These are phyloP conservation scores for Falco berigora DNA, from an alignment of 2,797 vertebrate genomes.

Conservation along the genomic window DNA sequence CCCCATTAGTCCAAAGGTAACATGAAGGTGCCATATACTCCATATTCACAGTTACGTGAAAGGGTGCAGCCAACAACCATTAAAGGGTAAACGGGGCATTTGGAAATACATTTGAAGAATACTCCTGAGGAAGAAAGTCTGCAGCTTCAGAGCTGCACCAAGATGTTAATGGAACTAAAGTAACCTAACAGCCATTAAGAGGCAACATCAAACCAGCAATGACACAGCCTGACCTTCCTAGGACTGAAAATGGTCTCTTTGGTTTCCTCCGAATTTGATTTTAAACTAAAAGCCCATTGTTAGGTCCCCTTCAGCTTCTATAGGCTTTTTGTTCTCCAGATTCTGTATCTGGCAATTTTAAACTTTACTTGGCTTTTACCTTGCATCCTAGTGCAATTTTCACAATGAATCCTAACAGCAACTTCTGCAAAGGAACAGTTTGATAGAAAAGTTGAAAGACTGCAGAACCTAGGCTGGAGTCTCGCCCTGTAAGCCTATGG, in stretches of 20 bases:
- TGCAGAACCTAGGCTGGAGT: not conserved
- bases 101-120: not conserved
- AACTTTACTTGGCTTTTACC: not conserved
- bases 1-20: not conserved
- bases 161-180: not conserved
- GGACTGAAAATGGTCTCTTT: not conserved
- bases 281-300: not conserved
- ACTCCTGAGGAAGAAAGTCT: not conserved
- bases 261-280: not conserved
- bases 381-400: not conserved
- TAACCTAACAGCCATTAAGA: not conserved
- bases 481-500: not conserved
- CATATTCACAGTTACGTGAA: not conserved
- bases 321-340: not conserved
- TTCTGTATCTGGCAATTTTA: not conserved
- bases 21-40: rapidly evolving
- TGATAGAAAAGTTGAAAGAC: not conserved
- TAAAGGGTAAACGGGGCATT: not conserved
- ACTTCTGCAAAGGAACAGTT: not conserved
- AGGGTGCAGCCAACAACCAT: not conserved
- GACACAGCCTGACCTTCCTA: not conserved
- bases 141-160: not conserved
- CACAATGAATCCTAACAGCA: not conserved
- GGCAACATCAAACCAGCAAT: not conserved
- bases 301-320: not conserved